Percentiles rank a stretch among this genome's conserved stretches.
Evolutionary conservation across 35 echinoderm and acorn worm genomes (phyloP).

Genomic region (Stichopus chloronotus): DNA sequence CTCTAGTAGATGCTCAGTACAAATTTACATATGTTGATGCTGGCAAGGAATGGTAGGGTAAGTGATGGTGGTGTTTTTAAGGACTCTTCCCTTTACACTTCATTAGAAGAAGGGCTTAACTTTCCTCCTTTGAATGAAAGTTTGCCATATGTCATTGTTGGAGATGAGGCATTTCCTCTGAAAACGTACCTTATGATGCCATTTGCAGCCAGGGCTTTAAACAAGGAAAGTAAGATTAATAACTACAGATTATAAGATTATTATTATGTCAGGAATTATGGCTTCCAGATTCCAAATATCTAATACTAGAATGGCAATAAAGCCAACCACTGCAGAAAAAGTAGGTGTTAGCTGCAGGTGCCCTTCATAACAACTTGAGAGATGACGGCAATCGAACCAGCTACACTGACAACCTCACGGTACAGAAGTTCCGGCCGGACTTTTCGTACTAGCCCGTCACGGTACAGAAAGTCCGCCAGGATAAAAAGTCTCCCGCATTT

Average conservation of each 20-base stretch:
- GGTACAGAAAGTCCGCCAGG: no score
- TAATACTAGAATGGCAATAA: not conserved
- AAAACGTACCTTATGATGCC: slow-evolving; percentile 44
- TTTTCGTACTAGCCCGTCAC: no score
- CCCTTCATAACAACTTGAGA: slow-evolving; percentile 57
- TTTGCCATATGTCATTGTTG: not conserved
- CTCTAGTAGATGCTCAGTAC: slow-evolving; percentile 54
- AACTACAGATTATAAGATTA: slow-evolving; percentile 64
- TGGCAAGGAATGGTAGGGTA: not conserved
- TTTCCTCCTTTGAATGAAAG: not conserved
- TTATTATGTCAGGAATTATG: no score
- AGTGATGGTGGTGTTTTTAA: slow-evolving; percentile 37
- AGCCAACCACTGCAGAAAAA: slow-evolving; percentile 29
- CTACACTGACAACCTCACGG: no score
- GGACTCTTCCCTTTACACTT: not conserved
- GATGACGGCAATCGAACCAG: no score
- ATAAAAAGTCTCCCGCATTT: no score
- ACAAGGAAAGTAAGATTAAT: slow-evolving; percentile 4
- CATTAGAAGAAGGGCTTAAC: not conserved
- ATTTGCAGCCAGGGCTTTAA: not conserved
- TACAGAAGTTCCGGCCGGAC: no score
- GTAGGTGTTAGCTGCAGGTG: slow-evolving; percentile 37
- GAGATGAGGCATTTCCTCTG: slow-evolving; percentile 63
- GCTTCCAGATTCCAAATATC: slow-evolving; percentile 44
- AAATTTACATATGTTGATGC: slow-evolving; percentile 53